A percentile compares a stretch with the other conserved stretches of the same genome.
phyloP scores from a whole-genome alignment of 2,888 invertebrate species.

The Dasysyrphus tricinctus region DNA sequence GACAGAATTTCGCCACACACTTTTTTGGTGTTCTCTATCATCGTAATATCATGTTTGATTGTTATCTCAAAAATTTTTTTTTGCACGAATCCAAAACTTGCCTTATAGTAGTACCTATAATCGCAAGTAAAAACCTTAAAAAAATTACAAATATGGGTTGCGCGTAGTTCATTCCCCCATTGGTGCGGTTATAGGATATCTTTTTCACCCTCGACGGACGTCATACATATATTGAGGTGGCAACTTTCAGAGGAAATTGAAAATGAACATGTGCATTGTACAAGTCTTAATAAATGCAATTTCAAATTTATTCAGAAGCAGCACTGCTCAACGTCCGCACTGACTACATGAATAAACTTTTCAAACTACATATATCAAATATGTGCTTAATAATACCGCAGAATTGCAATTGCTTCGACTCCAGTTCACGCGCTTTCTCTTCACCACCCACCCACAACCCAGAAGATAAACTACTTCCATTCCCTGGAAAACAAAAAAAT shows the following conservation, averaged over 20 bases:
- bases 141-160: no score
- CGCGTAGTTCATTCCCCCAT: no score
- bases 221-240: not conserved
- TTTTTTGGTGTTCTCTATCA: no score
- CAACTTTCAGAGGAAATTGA: not conserved
- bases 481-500: not conserved
- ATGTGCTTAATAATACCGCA: constrained; percentile 34
- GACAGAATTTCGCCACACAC: no score
- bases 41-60: no score
- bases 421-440: not conserved
- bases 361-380: constrained; percentile 27
- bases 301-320: constrained; percentile 23
- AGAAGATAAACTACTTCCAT: not conserved
- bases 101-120: no score
- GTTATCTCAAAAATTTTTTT: no score
- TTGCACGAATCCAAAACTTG: no score
- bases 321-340: not conserved
- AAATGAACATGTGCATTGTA: not conserved
- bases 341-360: constrained; percentile 9
- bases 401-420: constrained; percentile 5
- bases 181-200: not conserved
- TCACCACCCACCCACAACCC: not conserved
- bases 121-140: no score
- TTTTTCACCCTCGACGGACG: not conserved
- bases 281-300: constrained; percentile 11